Percentiles rank a stretch among this genome's conserved stretches.
phyloP scores from a whole-genome alignment of 2,797 vertebrate species.

The Euthynnus affinis region DNA sequence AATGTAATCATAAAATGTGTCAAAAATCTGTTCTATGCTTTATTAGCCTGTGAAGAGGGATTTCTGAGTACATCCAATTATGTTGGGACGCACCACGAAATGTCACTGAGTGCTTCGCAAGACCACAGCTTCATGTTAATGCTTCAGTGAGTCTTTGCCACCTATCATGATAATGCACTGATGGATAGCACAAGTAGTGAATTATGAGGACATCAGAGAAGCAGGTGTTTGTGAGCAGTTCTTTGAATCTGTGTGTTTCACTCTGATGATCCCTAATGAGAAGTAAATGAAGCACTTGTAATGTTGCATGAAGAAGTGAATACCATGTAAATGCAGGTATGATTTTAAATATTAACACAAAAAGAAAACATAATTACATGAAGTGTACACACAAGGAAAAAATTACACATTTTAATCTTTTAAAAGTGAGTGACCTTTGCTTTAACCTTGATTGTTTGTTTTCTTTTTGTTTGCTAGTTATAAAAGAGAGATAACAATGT shows the following conservation, averaged over 20 bases:
- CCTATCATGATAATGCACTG: conserved; percentile 53
- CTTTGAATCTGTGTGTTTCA: conserved; percentile 41
- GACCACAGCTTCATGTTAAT: conserved; percentile 55
- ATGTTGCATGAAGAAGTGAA: conserved; percentile 45
- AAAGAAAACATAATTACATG: conserved; percentile 50
- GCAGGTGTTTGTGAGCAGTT: conserved; percentile 34
- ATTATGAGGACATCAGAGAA: conserved; percentile 33
- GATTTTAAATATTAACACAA: conserved; percentile 54
- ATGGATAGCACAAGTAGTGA: conserved; percentile 55
- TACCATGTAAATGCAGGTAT: conserved; percentile 37
- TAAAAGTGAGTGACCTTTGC: background rate
- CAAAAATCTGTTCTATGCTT: conserved; percentile 72
- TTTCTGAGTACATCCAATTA: conserved; percentile 73
- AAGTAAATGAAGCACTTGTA: conserved; percentile 70
- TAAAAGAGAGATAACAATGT: conserved; percentile 2
- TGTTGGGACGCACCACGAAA: conserved; percentile 57
- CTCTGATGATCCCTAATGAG: conserved; percentile 70
- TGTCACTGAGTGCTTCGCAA: conserved; percentile 60
- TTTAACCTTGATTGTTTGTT: background rate
- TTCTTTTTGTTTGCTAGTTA: background rate
- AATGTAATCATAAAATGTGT: conserved; percentile 77
- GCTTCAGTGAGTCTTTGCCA: conserved; percentile 51
- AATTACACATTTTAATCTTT: background rate
- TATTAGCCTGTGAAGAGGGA: conserved; percentile 66
- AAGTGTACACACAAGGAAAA: background rate